Evolutionary conservation across 2,113 vertebrate genomes (phyloP), one percentile per base, ranked within the genome.

Genomic region (Solea senegalensis): DNA sequence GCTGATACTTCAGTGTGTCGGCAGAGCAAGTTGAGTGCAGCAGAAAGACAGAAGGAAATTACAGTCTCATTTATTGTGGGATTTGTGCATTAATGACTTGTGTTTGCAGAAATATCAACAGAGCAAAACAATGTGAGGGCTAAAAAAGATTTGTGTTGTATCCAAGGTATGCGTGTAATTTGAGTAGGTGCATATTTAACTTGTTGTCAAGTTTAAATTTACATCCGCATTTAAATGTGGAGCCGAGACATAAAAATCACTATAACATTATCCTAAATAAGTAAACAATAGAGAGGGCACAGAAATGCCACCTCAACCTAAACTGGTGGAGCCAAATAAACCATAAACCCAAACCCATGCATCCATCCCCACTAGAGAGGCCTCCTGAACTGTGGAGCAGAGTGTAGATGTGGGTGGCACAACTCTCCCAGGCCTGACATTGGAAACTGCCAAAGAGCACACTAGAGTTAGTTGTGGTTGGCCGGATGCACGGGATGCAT

Each of bases 381-480:
- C 85, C 88, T 87, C 74, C 82, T 84, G 83, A 87, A 85, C 81
- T 80, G 82, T 65, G 74, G 85, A 85, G 72, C 53, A 9, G 75
- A 86, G 76, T 78, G 80, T 76, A 87, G 83, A 86, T 91, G 90
- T 91, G 87, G 85, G 88, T 91, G 91, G 90, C 88, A 92, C 74
- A 85, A 77, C 84, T 85, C 83, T 86, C 89, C 80, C 89, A 91
- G 88, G 88, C 87, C 83, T 90, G 90, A 90, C 90, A 92, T 90
- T 85, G 82, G 87, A 91, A 85, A 89, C 87, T 89, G 87, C 90
- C 86, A 91, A 90, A 92, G 88, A 91, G 86, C 89, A 90, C 90
- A 91, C 89, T 91, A 83, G 90, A 89, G 86, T 93, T 94, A 93
- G 87, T 92, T 90, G 86, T 91, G 92, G 92, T 92, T 93, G 92